Evolutionary conservation across 2,888 invertebrate genomes (phyloP), one percentile per base, ranked within the genome.

Genomic region (Sarcophaga rosellei): DNA sequence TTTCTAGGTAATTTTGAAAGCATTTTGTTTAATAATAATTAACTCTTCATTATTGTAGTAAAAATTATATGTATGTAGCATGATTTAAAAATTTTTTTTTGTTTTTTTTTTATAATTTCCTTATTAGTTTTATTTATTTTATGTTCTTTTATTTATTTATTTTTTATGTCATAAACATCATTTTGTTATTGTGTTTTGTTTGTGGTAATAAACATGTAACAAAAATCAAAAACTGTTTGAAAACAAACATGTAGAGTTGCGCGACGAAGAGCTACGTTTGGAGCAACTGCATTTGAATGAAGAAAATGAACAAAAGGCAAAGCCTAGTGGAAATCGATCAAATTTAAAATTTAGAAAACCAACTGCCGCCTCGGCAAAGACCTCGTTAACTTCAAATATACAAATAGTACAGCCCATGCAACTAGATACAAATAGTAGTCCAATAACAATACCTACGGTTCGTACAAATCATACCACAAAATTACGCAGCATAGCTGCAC

Each of bases 1-100:
- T 97, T 98, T 94, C 95, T 99, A 92, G 98, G 99, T 99, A 95
- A 94, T 89, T 88, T 74, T n/a, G 45, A 63, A 59, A 21, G 17
- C 15, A 65, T 47, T 65, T 35, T 35, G n/a, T 35, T 35, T n/a
- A 35, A 47, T 53, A 75, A 61, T 23, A 23, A 69, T 69, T 53
- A 17, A 35, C 47, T 53, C 25, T 57, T 59, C n/a, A 69, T 63
- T 44, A 4, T 59, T 59, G 65, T 74, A 35, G 61, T 44, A 21
- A n/a, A 59, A 63, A 66, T 69, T 68, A 45, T 61, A 70, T n/a
- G 59, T 73, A 84, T 66, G 25, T 73, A 83, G 84, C 85, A 85
- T 85, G 80, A 21, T 74, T 83, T 69, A 17, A 45, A 59, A 63
- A 21, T 70, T 77, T 82, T 44, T 44, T 35, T 61, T 57, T 66